These are phyloP conservation scores for Drosophila affinis DNA, from an alignment of 2,888 invertebrate genomes.

Conservation along the genomic window DNA sequence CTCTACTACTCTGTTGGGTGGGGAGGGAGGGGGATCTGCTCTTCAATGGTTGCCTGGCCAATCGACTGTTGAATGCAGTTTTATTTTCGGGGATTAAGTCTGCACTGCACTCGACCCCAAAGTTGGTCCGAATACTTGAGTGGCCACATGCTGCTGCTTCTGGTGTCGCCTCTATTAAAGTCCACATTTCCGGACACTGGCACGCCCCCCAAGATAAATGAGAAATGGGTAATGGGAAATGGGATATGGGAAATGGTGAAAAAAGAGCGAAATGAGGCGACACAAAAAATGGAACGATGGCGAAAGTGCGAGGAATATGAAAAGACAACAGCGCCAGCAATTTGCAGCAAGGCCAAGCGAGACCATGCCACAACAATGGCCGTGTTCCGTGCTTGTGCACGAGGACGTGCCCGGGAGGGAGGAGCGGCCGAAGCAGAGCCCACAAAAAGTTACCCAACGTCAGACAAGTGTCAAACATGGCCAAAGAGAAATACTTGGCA, in stretches of 20 bases:
- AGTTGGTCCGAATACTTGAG: slow-evolving; percentile 3
- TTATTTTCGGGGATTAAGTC: slow-evolving; percentile 33
- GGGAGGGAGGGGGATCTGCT: slow-evolving; percentile 18
- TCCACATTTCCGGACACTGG: slow-evolving; percentile 2
- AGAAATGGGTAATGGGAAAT: slow-evolving; percentile 41
- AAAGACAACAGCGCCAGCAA: slow-evolving; percentile 55
- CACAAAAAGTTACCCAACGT: slow-evolving; percentile 51
- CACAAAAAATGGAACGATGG: slow-evolving; percentile 29
- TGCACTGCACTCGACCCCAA: slow-evolving; percentile 23
- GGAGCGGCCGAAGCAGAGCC: slow-evolving; percentile 1
- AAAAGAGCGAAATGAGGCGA: slow-evolving; percentile 18
- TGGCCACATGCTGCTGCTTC: slow-evolving; percentile 12
- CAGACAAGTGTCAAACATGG: slow-evolving; percentile 51
- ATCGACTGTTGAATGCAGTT: slow-evolving; percentile 64
- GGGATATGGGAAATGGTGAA: slow-evolving; percentile 30
- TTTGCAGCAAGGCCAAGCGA: slow-evolving; percentile 70
- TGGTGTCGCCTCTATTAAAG: slow-evolving; percentile 7
- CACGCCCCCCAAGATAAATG: slow-evolving; percentile 48
- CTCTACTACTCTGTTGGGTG: slow-evolving; percentile 34
- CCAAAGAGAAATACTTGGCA: slow-evolving; percentile 27
- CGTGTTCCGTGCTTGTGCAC: slow-evolving; percentile 54
- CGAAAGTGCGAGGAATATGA: slow-evolving; percentile 30
- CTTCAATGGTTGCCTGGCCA: slow-evolving; percentile 53
- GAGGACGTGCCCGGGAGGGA: slow-evolving; percentile 34
- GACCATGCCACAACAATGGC: slow-evolving; percentile 72